phyloP scores from a whole-genome alignment of 1,140 invertebrate genomes.

The Drosophila ambigua region DNA sequence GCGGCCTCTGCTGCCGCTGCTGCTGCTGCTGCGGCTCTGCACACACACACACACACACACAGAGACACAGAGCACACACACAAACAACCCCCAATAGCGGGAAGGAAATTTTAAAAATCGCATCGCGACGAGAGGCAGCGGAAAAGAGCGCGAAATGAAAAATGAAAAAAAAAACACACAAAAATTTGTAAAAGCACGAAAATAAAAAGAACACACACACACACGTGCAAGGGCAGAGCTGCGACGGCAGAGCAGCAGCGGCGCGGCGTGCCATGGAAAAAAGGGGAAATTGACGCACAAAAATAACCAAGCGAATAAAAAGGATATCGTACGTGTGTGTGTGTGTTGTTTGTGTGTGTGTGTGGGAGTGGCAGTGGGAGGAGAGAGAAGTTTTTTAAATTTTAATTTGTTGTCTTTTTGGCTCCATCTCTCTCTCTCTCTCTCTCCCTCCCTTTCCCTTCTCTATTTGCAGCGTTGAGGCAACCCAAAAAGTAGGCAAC shows the following conservation, averaged over 20 bases:
- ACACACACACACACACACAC: conserved; percentile 25
- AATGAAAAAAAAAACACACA: conserved; percentile 46
- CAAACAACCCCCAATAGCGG: conserved; percentile 65
- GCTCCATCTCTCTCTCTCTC: background rate
- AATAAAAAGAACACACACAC: conserved; percentile 39
- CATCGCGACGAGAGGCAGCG: conserved; percentile 35
- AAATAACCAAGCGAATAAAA: conserved; percentile 80
- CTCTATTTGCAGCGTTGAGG: no score
- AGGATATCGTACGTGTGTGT: conserved; percentile 30
- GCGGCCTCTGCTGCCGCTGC: conserved; percentile 32
- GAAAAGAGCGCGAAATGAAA: conserved; percentile 45
- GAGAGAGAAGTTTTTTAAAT: conserved; percentile 36
- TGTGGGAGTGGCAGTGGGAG: conserved; percentile 28
- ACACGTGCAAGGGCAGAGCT: conserved; percentile 25
- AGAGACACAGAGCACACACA: conserved; percentile 35
- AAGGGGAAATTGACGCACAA: conserved; percentile 79
- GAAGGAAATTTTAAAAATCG: conserved; percentile 46
- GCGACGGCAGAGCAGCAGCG: conserved; percentile 2
- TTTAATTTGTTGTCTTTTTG: conserved; percentile 61
- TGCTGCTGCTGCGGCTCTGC: conserved; percentile 17
- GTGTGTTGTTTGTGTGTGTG: conserved; percentile 15
- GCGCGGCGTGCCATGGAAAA: conserved; percentile 3
- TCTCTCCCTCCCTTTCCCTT: background rate
- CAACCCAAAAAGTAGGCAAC: conserved; percentile 43
- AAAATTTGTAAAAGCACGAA: conserved; percentile 52